Evolutionary conservation across 2,113 vertebrate species (phyloP).

Genomic region (Prunella fulvescens): DNA sequence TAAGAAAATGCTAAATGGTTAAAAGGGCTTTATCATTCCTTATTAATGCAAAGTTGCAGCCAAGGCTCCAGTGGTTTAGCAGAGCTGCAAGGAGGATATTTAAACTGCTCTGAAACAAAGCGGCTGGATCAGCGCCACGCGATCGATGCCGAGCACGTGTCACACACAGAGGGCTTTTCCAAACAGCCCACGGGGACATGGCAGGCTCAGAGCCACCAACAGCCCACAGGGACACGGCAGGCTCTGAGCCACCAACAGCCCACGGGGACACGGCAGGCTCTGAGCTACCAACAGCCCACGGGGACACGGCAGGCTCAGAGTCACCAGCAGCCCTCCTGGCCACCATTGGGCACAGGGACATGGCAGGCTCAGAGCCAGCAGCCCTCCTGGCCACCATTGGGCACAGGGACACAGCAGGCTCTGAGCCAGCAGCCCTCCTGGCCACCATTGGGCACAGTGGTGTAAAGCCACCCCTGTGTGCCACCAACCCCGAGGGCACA

Average conservation of each 20-base stretch:
- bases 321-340: too few relatives aligned
- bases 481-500: neutral
- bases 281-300: too few relatives aligned
- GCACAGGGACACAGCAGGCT: neutral
- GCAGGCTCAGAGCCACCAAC: neutral
- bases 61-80: neutral
- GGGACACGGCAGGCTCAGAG: too few relatives aligned
- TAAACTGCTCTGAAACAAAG: neutral
- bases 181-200: rapidly evolving
- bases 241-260: too few relatives aligned
- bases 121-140: neutral
- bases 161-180: neutral
- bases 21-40: neutral
- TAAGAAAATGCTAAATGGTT: neutral
- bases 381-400: too few relatives aligned
- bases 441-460: rapidly evolving
- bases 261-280: too few relatives aligned
- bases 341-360: too few relatives aligned
- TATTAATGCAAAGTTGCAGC: neutral
- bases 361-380: too few relatives aligned
- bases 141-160: rapidly evolving
- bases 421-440: neutral
- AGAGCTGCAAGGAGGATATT: neutral
- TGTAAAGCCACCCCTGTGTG: rapidly evolving
- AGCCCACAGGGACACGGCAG: too few relatives aligned